Base-by-base conservation (phyloP, 2,888 invertebrate genomes). In the Phrixothrix hirtus region DNA sequence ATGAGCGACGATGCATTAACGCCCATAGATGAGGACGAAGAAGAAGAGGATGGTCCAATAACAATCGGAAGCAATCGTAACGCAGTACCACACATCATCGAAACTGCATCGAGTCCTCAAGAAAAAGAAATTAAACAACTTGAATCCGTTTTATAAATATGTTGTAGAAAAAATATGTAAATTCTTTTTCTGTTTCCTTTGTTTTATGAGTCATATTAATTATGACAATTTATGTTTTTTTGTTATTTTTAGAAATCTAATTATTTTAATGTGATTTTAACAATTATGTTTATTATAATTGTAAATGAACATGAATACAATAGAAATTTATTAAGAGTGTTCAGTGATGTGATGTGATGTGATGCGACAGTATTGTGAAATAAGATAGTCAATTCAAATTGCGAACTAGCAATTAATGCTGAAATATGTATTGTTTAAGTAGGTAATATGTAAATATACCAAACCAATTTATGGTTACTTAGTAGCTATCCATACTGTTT, bases 21-120 rank as follows among this genome's bases (percentile, higher is more conserved):
- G 2, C 91, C 91, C 10, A 92, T 92, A 58, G 90, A 92, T 72
- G 89, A 89, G 72, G 90, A 92, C 71, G 87, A 87, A 57, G 90
- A 89, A 17, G 87, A 87, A 0, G 83, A 84, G 58, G 83, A 83
- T 63, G 81, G 82, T 14, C 86, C 86, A 38, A 87, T 87, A 64
- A 86, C 86, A 1, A 87, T 87, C 79, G 82, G 81, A 0, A 73
- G 62, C 43, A 63, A 57, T 36, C 53, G 51, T 25, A 62, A 61
- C 25, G 56, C 60, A 2, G 80, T 89, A 50, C 91, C 90, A 39
- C 85, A 86, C 72, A 91, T 91, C 63, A 81, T 87, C 2, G 86
- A 88, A 76, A 91, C 90, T 0, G 85, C 89, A 34, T 85, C 91
- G 35, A 81, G 80, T 57, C 80, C 81, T 1, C 78, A 78, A 38